Evolutionary conservation across 2,888 invertebrate genomes (phyloP), one percentile per base, ranked within the genome.

Genomic region (Magallana nippona): DNA sequence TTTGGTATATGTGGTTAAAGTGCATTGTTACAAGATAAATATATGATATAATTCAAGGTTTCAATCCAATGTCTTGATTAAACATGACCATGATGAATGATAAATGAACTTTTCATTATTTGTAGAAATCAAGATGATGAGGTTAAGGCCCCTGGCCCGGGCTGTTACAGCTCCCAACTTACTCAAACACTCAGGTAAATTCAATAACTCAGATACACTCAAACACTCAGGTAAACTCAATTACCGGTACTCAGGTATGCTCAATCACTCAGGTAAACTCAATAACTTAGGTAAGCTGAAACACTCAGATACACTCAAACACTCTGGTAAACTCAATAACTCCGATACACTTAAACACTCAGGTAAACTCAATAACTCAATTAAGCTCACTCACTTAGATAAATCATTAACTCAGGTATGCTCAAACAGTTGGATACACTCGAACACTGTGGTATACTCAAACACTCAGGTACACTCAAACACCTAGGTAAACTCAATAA

Each of bases 91-190:
- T n/a, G n/a, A n/a, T n/a, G 11, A 8, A 44, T 44, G 44, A 44
- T 44, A 44, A 44, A 44, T 44, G 10, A 44, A 44, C 44, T 44
- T n/a, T 63, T 81, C 10, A 19, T 1, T 27, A 63, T 56, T 83
- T 79, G 56, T 71, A 32, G 55, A 71, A 56, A n/a, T 83, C 78
- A 85, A 22, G 55, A 93, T 93, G 93, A 86, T 92, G 87, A 89
- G 91, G 87, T 89, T 92, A 81, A 91, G 92, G 92, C 91, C 92
- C 88, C 83, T 91, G 77, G 88, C 90, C 82, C 88, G 90, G 88
- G 89, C 87, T 84, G 86, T 88, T 55, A 87, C 87, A 87, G 88
- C 88, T 81, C 82, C 78, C 44, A 60, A 79, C 60, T 44, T 84
- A 32, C 55, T 82, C 15, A 71, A 56, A 32, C 44, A 78, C 5